Base-by-base conservation (phyloP, 2,797 vertebrate genomes). In the Eulemur albifrons region DNA sequence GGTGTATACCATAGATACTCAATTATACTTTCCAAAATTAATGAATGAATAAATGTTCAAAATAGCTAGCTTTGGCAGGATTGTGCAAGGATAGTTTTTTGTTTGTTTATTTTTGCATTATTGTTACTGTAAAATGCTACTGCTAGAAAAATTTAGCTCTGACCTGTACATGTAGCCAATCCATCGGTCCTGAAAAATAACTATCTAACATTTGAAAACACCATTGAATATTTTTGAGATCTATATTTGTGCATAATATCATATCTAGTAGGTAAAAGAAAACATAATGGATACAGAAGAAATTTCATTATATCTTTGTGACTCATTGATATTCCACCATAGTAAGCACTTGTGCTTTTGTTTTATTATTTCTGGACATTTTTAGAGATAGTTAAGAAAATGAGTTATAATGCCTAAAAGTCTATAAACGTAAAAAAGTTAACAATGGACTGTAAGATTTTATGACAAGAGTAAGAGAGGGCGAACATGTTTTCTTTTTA, bases 341-440 rank as follows among this genome's bases (percentile, higher is more conserved):
- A 88, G 43, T 32, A 88, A 65, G 3, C 40, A 40, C 40, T 61
- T 65, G 0, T 90, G 25, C 15, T 35, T 95, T 97, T 86, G 1
- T 84, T 93, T 96, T 81, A 65, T 90, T 94, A 30, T 96, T 90
- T 81, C 30, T 63, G 59, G 63, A 92, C 43, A 9, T 52, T 76
- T 97, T 97, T 73, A 45, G 79, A 89, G 15, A 57, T 18, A 93
- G 54, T 89, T 88, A 97, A 88, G 30, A 79, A 54, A 86, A 82
- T n/a, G 18, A 59, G 18, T 79, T 57, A 72, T 70, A 82, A 59
- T 94, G 23, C 11, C 27, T 87, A 48, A 21, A 95, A 93, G 8
- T 40, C 38, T 88, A 65, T 88, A 95, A 48, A 89, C 61, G 21
- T 87, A 82, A 73, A 76, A 65, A 75, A 75, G 32, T n/a, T 59